Base-by-base conservation (phyloP, 1,140 invertebrate genomes). In the Pseudomyrmex cubaensis region DNA sequence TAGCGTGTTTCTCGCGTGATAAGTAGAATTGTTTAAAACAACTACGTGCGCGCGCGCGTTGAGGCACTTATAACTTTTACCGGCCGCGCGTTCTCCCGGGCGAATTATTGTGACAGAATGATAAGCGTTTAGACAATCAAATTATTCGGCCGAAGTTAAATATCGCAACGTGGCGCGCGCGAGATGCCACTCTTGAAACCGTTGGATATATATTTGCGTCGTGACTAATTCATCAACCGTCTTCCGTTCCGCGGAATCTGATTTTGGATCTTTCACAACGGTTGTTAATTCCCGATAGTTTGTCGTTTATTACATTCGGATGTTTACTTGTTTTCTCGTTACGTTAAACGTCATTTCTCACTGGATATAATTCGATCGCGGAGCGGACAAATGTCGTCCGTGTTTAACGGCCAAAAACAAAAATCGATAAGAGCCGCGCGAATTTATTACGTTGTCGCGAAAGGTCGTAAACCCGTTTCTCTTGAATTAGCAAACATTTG, bases 91-190 rank as follows among this genome's bases (percentile, higher is more conserved):
- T 25, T 20, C 70, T 44, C 66, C 57, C 76, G 46, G 15, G 76
- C 76, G 66, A 78, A 78, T 78, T 78, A 78, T 78, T 78, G 76
- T 78, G 76, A 78, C 64, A 78, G 64, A 2, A 69, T 69, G 64
- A 57, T 78, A 69, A 69, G 64, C 52, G 15, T 57, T 78, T 54
- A 50, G 20, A 78, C 15, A 70, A 78, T 78, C 64, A 48, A 78
- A 78, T 78, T 78, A 78, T 78, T 70, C 52, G 15, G 10, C 5
- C 5, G 15, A 57, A 78, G 20, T 17, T 77, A 69, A 69, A 78
- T 59, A 59, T 69, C 46, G 20, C 15, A 25, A 20, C 15, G 8
- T 17, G 7, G 10, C 17, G 20, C n/a, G n/a, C 25, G 25, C 25
- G 35, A 35, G 35, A n/a, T 25, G 56, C 13, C n/a, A 46, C 17